Percentiles rank a stretch among this genome's conserved stretches.
Conservation (phyloP, 2,888 invertebrate species). For the Tenodera sinensis region DNA sequence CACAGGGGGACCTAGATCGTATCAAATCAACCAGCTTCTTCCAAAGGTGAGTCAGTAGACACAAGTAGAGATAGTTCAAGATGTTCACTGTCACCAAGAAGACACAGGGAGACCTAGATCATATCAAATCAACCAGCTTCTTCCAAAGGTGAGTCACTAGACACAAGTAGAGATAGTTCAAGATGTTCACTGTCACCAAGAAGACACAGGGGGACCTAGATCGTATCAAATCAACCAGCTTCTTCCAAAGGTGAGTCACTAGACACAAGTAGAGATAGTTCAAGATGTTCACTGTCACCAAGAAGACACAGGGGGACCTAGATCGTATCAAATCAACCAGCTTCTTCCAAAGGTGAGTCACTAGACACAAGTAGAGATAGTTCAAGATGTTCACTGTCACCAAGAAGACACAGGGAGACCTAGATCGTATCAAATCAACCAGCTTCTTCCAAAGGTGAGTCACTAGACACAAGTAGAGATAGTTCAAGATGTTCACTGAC, state of each 20-base stretch:
- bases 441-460: slow-evolving; percentile 78
- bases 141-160: no score
- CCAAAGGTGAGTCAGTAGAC: slow-evolving; percentile 55
- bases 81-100: no score
- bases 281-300: no score
- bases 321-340: no score
- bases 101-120: no score
- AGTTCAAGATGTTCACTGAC: no score
- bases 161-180: slow-evolving; percentile 88
- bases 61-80: slow-evolving; percentile 45
- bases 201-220: slow-evolving; percentile 89
- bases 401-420: slow-evolving; percentile 85
- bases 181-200: slow-evolving; percentile 82
- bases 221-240: slow-evolving; percentile 87
- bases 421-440: slow-evolving; percentile 87
- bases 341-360: no score
- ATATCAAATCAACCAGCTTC: no score
- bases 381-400: slow-evolving; percentile 88
- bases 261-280: slow-evolving; percentile 45
- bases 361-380: slow-evolving; percentile 79
- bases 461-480: slow-evolving; percentile 45
- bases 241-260: slow-evolving; percentile 66
- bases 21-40: slow-evolving; percentile 89
- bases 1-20: slow-evolving; percentile 85
- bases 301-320: no score